These are phyloP conservation scores for Enteromius paludinosus DNA, from an alignment of 2,797 vertebrate species.

Conservation along the genomic window DNA sequence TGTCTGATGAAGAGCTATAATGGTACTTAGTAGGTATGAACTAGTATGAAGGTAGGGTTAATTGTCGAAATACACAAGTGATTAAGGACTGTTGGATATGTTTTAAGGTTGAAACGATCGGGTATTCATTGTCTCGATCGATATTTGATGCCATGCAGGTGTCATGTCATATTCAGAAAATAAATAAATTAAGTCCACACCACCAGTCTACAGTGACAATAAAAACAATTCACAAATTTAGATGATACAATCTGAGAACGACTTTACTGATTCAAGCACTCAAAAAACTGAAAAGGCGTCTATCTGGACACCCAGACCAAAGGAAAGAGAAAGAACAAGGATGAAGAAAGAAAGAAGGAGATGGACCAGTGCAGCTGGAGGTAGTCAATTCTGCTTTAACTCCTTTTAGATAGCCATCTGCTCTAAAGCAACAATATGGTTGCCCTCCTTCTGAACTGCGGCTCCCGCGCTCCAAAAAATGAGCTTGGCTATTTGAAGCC, in stretches of 20 bases:
- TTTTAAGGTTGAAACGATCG: conserved; percentile 30
- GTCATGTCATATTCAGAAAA: conserved; percentile 65
- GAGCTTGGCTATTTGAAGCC: conserved; percentile 12
- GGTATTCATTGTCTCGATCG: not conserved
- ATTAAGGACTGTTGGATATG: conserved; percentile 43
- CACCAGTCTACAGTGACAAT: conserved; percentile 61
- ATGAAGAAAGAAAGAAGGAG: conserved; percentile 29
- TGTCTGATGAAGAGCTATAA: conserved; percentile 27
- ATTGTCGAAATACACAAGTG: conserved; percentile 35
- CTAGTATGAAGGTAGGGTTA: conserved; percentile 28
- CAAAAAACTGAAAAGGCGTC: conserved; percentile 46
- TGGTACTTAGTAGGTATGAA: conserved; percentile 11
- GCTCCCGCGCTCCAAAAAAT: conserved; percentile 31
- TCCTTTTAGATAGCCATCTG: conserved; percentile 39
- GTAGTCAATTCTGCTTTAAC: conserved; percentile 73
- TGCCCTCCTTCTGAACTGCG: conserved; percentile 55
- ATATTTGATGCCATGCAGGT: conserved; percentile 59
- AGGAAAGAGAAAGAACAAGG: conserved; percentile 21
- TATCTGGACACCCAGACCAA: conserved; percentile 48
- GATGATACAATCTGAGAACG: conserved; percentile 55
- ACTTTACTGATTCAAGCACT: conserved; percentile 58
- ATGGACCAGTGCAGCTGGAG: conserved; percentile 62
- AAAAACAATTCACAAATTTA: conserved; percentile 63
- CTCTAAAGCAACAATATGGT: conserved; percentile 59
- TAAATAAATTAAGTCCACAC: conserved; percentile 80